Percentiles rank a stretch among this genome's conserved stretches.
phyloP scores from a whole-genome alignment of 2,888 invertebrate species.

The Venusia cambrica region DNA sequence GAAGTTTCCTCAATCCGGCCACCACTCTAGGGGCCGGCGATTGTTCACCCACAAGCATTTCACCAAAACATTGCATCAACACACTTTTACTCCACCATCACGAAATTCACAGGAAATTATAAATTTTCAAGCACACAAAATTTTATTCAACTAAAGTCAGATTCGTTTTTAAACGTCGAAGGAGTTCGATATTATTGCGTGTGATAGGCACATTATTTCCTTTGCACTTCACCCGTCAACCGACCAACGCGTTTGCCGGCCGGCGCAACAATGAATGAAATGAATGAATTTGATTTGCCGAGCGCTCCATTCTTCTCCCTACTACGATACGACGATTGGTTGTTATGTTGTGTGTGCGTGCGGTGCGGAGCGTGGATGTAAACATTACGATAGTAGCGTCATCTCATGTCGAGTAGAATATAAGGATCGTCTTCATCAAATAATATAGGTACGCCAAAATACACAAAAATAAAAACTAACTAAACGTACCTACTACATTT shows the following conservation, averaged over 20 bases:
- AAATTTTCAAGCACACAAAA: slow-evolving; percentile 26
- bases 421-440: no score
- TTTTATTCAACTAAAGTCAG: slow-evolving; percentile 40
- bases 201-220: slow-evolving; percentile 41
- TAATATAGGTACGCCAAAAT: no score
- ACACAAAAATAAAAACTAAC: no score
- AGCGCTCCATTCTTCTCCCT: slow-evolving; percentile 39
- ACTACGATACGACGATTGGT: slow-evolving; percentile 33
- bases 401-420: slow-evolving; percentile 27
- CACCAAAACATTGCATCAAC: slow-evolving; percentile 61
- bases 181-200: slow-evolving; percentile 67
- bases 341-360: slow-evolving; percentile 22
- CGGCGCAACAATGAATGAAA: slow-evolving; percentile 64
- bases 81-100: slow-evolving; percentile 52
- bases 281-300: slow-evolving; percentile 55
- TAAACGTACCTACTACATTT: no score
- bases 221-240: slow-evolving; percentile 19
- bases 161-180: slow-evolving; percentile 65
- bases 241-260: slow-evolving; percentile 47
- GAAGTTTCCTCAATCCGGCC: slow-evolving; percentile 74
- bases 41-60: slow-evolving; percentile 75
- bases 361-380: slow-evolving; percentile 23
- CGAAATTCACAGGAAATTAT: slow-evolving; percentile 37
- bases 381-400: slow-evolving; percentile 24
- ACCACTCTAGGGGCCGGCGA: slow-evolving; percentile 78